Base-by-base conservation (phyloP, 1,140 invertebrate species). In the Varroa destructor region DNA sequence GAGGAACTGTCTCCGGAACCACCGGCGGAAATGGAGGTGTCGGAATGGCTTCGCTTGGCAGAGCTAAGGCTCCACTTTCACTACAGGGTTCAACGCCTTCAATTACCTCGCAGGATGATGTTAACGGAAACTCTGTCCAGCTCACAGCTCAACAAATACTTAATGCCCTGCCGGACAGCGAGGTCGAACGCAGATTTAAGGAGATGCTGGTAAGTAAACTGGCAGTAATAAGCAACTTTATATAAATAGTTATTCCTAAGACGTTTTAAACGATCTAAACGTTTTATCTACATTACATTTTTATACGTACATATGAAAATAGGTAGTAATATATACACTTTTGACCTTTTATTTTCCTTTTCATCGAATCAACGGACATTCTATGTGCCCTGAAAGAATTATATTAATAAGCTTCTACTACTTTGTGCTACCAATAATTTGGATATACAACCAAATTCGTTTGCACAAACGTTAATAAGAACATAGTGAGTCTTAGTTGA, bases 181-280 rank as follows among this genome's bases (percentile, higher is more conserved):
- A 67, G 8, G 37, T 67, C 37, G 61, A 67, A 14, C 61, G 61
- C 12, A 40, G 14, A 40, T 67, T 67, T 37, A 40, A 46, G 14
- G 61, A 67, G 36, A 67, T 67, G 61, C 40, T 67, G 61, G 61
- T 67, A 37, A 67, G 61, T 67, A 51, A 51, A 51, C 10, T 12
- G 10, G 25, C 25, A 12, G 57, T 3, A 12, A 58, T 58, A 36
- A 58, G 4, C 12, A 36, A 42, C 3, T 37, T 12, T 12, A 12
- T n/a, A 56, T 12, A n/a, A 56, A 56, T 12, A 12, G 55, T 12
- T 12, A 56, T 56, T 56, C 55, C 55, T n/a, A n/a, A 12, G n/a
- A n/a, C 55, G 10, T 56, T 56, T 56, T n/a, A n/a, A n/a, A 56
- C 10, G 55, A 12, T 12, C n/a, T 12, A 56, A 12, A 12, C 10